Evolutionary conservation across 2,888 invertebrate genomes (phyloP).

Genomic region (Lampropteryx suffumata): DNA sequence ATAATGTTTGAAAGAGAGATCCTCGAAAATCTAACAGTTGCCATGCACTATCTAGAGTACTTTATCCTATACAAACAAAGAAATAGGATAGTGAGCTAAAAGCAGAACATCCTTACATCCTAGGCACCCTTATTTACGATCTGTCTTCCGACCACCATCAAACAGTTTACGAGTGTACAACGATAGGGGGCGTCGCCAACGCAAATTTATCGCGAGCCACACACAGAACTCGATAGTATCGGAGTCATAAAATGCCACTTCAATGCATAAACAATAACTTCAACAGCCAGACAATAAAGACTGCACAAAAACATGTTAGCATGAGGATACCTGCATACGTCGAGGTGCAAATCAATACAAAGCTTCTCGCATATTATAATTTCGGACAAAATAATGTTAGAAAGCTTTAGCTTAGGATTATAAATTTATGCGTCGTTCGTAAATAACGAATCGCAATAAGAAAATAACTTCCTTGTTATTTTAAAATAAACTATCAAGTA

Average conservation of each 20-base stretch:
- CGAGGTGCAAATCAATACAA: no score
- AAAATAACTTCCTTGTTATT: no score
- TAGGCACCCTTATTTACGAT: conserved; percentile 62
- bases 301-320: no score
- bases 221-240: conserved; percentile 41
- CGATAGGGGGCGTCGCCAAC: conserved; percentile 59
- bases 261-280: conserved; percentile 55
- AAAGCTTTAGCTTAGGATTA: no score
- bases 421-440: no score
- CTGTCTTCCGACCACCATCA: conserved; percentile 54
- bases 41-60: no score
- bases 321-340: no score
- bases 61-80: conserved; percentile 1
- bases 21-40: no score
- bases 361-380: no score
- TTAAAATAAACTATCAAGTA: not conserved
- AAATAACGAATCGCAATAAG: no score
- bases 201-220: conserved; percentile 64
- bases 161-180: conserved; percentile 65
- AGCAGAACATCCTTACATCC: conserved; percentile 38
- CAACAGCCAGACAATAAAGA: not conserved
- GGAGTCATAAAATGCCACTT: conserved; percentile 67
- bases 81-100: conserved; percentile 20
- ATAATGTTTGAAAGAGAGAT: no score
- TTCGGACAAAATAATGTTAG: no score